phyloP scores from a whole-genome alignment of 1,140 invertebrate species.

The Neodiprion lecontei region DNA sequence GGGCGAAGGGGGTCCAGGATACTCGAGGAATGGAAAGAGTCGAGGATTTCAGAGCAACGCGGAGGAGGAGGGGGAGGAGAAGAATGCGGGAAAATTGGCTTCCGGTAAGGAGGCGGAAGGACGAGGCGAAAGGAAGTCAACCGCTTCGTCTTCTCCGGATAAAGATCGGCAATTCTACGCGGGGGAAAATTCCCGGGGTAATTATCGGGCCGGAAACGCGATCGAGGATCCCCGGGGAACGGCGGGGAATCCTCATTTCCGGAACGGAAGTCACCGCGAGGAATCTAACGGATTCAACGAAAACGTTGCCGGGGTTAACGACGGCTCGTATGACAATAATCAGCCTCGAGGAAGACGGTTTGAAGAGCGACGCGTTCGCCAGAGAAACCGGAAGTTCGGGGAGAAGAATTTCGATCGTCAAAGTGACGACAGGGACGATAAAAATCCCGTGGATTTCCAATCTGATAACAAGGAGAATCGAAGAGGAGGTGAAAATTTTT shows the following conservation, averaged over 20 bases:
- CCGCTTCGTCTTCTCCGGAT: too few species aligned
- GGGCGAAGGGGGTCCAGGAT: constrained; percentile 25
- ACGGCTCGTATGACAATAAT: neutral
- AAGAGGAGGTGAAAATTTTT: too few species aligned
- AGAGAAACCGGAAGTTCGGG: neutral
- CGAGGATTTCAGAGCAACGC: neutral
- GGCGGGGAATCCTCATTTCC: neutral
- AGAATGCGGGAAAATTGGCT: neutral
- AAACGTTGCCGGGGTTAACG: neutral
- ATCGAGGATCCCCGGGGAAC: too few species aligned
- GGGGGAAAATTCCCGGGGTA: neutral
- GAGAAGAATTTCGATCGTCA: neutral
- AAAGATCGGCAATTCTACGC: too few species aligned
- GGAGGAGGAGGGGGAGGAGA: neutral
- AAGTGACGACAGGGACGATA: neutral
- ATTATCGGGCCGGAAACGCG: neutral
- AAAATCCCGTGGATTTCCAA: neutral
- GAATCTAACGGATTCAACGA: neutral
- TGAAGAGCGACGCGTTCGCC: neutral
- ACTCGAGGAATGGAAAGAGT: neutral
- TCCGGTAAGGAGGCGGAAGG: neutral
- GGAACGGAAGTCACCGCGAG: neutral
- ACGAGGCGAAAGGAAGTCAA: neutral
- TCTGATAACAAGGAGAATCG: neutral
- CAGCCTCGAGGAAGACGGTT: neutral